These are phyloP conservation scores for Yasuhikotakia modesta DNA, from an alignment of 2,797 vertebrate genomes.

Conservation along the genomic window DNA sequence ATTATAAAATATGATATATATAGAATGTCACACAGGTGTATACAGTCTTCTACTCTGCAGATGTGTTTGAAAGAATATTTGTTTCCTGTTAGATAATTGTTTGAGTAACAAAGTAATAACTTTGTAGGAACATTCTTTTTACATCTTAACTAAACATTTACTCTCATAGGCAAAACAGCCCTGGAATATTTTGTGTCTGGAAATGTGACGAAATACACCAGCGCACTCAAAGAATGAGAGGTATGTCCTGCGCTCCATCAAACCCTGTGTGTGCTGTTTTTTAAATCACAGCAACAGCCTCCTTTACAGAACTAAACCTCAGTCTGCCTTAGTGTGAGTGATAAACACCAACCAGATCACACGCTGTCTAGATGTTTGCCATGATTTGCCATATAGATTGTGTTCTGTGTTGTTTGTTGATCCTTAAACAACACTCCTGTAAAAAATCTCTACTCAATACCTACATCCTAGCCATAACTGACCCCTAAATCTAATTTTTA, in stretches of 20 bases:
- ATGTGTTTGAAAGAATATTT: background rate
- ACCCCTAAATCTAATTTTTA: too few species aligned
- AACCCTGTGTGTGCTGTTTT: conserved; percentile 47
- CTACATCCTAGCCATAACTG: too few species aligned
- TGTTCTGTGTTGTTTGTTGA: too few species aligned
- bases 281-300: conserved; percentile 40
- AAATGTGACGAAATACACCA: conserved; percentile 69
- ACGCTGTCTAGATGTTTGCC: background rate
- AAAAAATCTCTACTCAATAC: too few species aligned
- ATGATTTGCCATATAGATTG: too few species aligned
- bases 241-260: conserved; percentile 67
- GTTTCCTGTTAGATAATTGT: too few species aligned
- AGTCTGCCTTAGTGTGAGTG: background rate
- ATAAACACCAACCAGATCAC: background rate
- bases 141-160: background rate
- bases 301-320: conserved; percentile 11
- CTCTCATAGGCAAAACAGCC: conserved; percentile 54
- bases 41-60: conserved; percentile 1
- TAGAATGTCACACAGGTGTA: conserved; percentile 8
- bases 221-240: conserved; percentile 72
- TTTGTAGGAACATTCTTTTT: too few species aligned
- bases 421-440: too few species aligned
- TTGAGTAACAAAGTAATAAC: too few species aligned
- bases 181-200: conserved; percentile 56
- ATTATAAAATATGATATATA: background rate